Evolutionary conservation across 2,113 vertebrate species (phyloP).

Genomic region (Rhodinocichla rosea): DNA sequence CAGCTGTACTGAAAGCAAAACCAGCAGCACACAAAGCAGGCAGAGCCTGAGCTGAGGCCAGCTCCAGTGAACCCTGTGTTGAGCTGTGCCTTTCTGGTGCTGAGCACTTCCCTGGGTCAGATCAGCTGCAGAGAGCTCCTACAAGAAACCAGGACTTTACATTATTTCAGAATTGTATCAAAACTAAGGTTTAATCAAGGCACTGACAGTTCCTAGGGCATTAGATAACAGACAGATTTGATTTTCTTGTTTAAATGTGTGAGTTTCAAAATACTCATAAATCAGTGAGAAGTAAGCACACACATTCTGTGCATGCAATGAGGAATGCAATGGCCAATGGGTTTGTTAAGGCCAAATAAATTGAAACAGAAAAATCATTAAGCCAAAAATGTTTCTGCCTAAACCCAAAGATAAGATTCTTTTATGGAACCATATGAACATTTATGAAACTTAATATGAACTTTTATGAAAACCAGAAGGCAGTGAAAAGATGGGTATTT

Average conservation of each 20-base stretch:
- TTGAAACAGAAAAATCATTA: not conserved
- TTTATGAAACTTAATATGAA: not conserved
- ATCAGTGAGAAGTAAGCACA: not conserved
- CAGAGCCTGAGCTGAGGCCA: not conserved
- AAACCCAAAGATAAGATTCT: not conserved
- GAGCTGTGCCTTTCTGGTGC: not conserved
- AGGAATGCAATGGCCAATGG: not conserved
- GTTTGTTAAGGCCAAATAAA: not conserved
- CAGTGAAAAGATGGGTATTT: not conserved
- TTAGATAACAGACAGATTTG: not conserved
- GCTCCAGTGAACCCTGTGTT: not conserved
- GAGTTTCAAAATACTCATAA: not conserved
- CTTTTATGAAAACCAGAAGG: not conserved
- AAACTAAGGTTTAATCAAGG: not conserved
- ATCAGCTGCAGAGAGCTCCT: not conserved
- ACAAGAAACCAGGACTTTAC: rapidly evolving
- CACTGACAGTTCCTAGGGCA: not conserved
- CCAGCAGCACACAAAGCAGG: not conserved
- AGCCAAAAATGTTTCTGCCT: not conserved
- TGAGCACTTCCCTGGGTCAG: not conserved
- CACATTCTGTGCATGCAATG: no score
- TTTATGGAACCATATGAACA: not conserved
- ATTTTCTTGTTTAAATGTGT: not conserved
- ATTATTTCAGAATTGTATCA: not conserved
- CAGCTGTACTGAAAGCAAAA: not conserved